Conservation (phyloP, 1,140 invertebrate species). For the Drosophila ananassae region DNA sequence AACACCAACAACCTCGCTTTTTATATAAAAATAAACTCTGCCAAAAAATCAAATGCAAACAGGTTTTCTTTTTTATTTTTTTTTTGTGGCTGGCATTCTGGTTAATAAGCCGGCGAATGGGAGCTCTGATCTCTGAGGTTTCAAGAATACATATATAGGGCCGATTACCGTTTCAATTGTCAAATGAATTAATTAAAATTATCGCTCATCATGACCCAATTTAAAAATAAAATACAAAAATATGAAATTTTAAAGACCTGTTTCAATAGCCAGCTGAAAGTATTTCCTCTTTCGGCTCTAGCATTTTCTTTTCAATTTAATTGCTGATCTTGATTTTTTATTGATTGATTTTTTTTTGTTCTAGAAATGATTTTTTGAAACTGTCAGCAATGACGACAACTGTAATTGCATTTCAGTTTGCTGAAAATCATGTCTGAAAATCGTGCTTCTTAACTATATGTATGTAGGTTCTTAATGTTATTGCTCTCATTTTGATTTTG, state of each 20-base stretch:
- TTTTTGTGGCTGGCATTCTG: constrained; percentile 27
- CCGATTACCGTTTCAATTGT: constrained; percentile 44
- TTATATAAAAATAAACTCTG: constrained; percentile 51
- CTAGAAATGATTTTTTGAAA: constrained; percentile 12
- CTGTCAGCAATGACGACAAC: constrained; percentile 42
- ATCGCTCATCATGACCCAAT: constrained; percentile 53
- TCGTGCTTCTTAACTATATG: constrained; percentile 31
- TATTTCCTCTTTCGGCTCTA: constrained; percentile 5
- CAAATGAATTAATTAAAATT: constrained; percentile 48
- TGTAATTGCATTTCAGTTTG: constrained; percentile 6
- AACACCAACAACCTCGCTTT: constrained; percentile 26
- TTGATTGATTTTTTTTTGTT: background rate
- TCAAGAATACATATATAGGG: background rate
- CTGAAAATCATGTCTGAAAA: constrained; percentile 39
- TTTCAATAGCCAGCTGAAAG: background rate
- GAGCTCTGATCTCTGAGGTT: background rate
- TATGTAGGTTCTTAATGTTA: constrained; percentile 20
- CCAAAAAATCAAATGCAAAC: constrained; percentile 68
- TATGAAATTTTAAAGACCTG: background rate
- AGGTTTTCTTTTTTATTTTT: constrained; percentile 42
- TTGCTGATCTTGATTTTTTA: constrained; percentile 25
- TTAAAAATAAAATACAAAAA: constrained; percentile 28
- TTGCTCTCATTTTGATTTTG: constrained; percentile 22
- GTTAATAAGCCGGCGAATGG: constrained; percentile 37
- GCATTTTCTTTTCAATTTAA: constrained; percentile 7